Base-by-base conservation (phyloP, 2,113 vertebrate genomes). In the Platichthys stellatus region DNA sequence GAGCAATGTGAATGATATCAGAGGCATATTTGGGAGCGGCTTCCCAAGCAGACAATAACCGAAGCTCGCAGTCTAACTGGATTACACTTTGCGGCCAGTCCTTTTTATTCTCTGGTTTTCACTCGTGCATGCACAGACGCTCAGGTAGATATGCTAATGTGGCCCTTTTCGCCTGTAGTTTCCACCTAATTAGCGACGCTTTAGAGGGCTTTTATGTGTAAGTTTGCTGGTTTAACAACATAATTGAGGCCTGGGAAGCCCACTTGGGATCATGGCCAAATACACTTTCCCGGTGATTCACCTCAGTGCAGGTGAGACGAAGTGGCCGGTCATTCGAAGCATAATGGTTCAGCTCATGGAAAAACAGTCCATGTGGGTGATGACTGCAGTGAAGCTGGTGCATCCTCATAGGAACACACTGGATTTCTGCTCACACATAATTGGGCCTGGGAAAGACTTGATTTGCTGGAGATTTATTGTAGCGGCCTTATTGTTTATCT, bases 121-220 rank as follows among this genome's bases (percentile, higher is more conserved):
- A 2, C 38, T 51, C 72, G 45, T 20, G 17, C 81, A 73, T 66
- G 65, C 60, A 63, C 76, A 76, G 51, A 63, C 73, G 74, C 66
- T 15, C 63, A 79, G 59, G 75, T 80, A 23, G 71, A 75, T 58
- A 79, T 83, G 74, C 54, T 87, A 82, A 86, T 82, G 58, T 53
- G 35, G 18, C 21, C 51, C 57, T 75, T 62, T 62, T 82, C 81
- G 76, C 72, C 62, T 86, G 66, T 68, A 62, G 82, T 77, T 80
- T 77, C 54, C 5, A 26, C 86, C 82, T 91, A 91, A 93, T 94
- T 92, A 93, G 81, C 81, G 82, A 86, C 76, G 45, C 85, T 86
- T 85, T 82, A 35, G 65, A 85, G 74, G 78, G 83, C 78, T 85
- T 89, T 90, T 90, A 87, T 85, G 74, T 81, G 66, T 68, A 68